A percentile compares a stretch with the other conserved stretches of the same genome.
Conservation (phyloP, 2,797 vertebrate species). For the Neosilurus hyrtlii region DNA sequence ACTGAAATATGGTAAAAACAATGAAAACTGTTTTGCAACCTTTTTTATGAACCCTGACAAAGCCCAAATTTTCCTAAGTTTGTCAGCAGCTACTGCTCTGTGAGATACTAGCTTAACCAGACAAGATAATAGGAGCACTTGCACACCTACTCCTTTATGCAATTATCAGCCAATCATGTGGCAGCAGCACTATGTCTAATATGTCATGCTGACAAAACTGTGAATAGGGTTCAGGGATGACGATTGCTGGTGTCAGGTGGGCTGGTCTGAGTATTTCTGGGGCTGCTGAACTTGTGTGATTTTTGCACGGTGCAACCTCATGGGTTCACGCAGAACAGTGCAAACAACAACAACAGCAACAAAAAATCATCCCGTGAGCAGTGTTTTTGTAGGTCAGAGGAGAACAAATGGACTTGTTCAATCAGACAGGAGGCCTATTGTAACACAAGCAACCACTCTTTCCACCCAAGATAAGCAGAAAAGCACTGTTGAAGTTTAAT, state of each 20-base stretch:
- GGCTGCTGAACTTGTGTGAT: background rate
- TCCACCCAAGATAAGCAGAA: background rate
- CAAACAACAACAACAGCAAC: background rate
- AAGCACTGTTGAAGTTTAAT: background rate
- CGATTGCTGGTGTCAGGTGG: background rate
- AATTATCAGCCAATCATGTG: background rate
- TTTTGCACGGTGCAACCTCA: background rate
- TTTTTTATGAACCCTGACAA: too few relatives aligned
- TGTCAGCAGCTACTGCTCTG: too few relatives aligned
- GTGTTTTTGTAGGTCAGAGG: background rate
- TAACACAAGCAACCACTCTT: background rate
- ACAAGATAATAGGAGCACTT: background rate
- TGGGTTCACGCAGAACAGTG: background rate
- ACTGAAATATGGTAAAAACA: too few relatives aligned
- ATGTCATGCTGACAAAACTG: background rate
- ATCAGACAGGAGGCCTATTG: background rate
- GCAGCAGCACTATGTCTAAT: background rate
- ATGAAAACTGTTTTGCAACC: too few relatives aligned
- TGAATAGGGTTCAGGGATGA: too few relatives aligned
- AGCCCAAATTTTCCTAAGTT: too few relatives aligned
- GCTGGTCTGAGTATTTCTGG: background rate
- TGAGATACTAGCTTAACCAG: too few relatives aligned
- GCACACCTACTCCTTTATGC: background rate
- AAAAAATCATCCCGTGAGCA: background rate
- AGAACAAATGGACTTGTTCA: background rate